Conservation (phyloP, 2,797 vertebrate species). For the Columba guinea region DNA sequence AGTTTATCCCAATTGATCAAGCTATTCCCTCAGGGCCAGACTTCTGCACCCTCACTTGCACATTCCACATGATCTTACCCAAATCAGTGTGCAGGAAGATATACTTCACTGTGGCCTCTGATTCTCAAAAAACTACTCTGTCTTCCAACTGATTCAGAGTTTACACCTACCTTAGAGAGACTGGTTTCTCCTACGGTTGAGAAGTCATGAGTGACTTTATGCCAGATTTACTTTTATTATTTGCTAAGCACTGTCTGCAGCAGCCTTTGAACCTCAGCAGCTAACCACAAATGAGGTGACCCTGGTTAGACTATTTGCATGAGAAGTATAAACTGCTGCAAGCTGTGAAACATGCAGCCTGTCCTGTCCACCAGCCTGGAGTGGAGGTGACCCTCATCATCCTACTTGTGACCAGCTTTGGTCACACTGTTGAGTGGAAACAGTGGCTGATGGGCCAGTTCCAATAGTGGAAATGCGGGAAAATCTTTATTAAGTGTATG, state of each 20-base stretch:
- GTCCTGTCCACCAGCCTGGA: not conserved
- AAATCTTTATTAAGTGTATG: not conserved
- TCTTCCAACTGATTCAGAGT: not conserved
- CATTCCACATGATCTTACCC: not conserved
- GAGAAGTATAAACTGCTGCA: not conserved
- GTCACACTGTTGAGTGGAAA: not conserved
- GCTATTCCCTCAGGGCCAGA: not conserved
- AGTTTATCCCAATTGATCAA: constrained; percentile 14
- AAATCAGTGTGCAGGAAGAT: not conserved
- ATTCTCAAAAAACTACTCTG: not conserved
- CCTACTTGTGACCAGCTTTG: not conserved
- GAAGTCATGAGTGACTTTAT: constrained; percentile 36
- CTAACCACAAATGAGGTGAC: not conserved
- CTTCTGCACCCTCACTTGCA: not conserved
- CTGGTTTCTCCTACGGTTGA: not conserved
- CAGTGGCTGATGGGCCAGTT: not conserved
- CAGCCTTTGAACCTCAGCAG: not conserved
- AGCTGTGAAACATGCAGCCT: not conserved
- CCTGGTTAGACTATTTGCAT: not conserved
- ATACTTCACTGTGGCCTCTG: not conserved
- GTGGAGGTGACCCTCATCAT: not conserved
- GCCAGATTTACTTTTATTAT: constrained; percentile 39
- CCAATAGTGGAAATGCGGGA: not conserved
- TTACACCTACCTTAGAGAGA: not conserved
- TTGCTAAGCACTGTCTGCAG: not conserved